phyloP scores from a whole-genome alignment of 2,113 vertebrate genomes.

The Pterophyllum scalare region DNA sequence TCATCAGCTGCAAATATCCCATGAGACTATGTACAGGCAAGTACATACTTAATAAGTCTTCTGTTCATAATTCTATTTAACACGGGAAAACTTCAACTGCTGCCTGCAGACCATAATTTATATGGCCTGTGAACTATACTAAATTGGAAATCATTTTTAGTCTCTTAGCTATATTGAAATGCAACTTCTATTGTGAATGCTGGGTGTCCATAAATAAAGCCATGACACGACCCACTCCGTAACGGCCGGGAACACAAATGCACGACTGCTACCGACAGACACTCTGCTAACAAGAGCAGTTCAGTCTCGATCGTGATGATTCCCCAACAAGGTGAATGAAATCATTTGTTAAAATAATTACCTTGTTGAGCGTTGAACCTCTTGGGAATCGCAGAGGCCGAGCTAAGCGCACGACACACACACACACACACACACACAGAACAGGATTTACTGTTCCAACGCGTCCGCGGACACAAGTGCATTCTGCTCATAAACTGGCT shows the following conservation, averaged over 20 bases:
- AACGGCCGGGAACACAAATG: background rate
- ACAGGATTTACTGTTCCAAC: background rate
- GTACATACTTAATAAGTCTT: background rate
- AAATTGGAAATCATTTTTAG: background rate
- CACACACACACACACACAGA: background rate
- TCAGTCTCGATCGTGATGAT: background rate
- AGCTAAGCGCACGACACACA: background rate
- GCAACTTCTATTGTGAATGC: background rate
- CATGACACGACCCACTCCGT: background rate
- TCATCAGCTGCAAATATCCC: background rate
- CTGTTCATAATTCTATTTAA: background rate
- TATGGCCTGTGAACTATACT: background rate
- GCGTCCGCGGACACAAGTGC: background rate
- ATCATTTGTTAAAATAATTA: background rate
- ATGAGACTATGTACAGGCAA: background rate
- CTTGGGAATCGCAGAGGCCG: background rate
- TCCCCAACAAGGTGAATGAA: background rate
- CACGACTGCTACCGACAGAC: background rate
- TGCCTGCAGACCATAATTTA: background rate
- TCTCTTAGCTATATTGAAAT: background rate
- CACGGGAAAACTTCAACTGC: background rate
- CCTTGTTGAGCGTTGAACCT: fast-evolving
- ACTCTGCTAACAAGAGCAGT: background rate
- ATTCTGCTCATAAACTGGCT: background rate
- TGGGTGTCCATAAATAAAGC: background rate